A percentile compares a stretch with the other conserved stretches of the same genome.
Conservation (phyloP, 2,888 invertebrate species). For the Pelosia muscerda region DNA sequence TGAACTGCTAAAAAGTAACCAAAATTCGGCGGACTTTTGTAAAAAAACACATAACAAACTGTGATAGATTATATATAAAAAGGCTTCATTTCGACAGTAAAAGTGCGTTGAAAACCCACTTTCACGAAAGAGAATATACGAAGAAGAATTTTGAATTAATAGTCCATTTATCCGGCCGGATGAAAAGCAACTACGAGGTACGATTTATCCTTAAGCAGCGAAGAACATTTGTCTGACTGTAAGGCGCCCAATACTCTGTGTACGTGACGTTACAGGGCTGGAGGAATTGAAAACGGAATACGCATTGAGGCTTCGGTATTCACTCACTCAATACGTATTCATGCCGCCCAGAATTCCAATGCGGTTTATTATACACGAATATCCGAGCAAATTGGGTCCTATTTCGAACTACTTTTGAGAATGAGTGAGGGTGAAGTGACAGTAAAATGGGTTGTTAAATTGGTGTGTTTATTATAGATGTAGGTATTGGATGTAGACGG, state of each 20-base stretch:
- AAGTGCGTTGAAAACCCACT: background rate
- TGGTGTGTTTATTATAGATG: background rate
- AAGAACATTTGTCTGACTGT: conserved; percentile 32
- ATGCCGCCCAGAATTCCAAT: conserved; percentile 22
- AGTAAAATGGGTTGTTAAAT: background rate
- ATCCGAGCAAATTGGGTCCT: conserved; percentile 20
- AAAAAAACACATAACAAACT: background rate
- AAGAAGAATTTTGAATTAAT: conserved; percentile 28
- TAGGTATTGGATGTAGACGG: background rate
- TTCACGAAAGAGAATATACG: background rate
- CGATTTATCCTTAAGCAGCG: conserved; percentile 13
- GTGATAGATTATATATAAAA: background rate
- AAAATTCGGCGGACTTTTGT: background rate
- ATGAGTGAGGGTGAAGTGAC: background rate
- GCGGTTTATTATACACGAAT: conserved; percentile 17
- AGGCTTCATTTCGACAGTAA: background rate
- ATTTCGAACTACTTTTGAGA: conserved; percentile 10
- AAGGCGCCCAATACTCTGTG: conserved; percentile 18
- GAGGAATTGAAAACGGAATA: conserved; percentile 36
- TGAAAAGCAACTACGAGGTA: conserved; percentile 23
- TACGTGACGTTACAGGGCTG: conserved; percentile 29
- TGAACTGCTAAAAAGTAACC: background rate
- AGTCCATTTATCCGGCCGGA: conserved; percentile 30
- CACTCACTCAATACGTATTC: conserved; percentile 37
- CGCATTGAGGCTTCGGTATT: conserved; percentile 33